Conservation (phyloP, 2,113 vertebrate species). For the Synodontis membranacea region DNA sequence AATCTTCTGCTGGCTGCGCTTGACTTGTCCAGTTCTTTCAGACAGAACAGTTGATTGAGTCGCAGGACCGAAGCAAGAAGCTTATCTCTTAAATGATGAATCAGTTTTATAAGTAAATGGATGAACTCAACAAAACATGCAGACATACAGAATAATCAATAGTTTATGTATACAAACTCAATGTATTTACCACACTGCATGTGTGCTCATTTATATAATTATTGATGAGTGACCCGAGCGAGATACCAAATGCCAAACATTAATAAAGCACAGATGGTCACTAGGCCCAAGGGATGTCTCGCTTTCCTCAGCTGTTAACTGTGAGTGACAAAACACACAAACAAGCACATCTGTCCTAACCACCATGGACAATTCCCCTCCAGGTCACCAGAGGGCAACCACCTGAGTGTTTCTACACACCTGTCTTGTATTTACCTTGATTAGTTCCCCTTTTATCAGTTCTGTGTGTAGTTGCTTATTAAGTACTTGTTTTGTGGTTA, state of each 20-base stretch:
- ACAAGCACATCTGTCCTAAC: background rate
- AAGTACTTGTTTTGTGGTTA: background rate
- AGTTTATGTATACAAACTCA: background rate
- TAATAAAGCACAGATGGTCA: conserved; percentile 45
- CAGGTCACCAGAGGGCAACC: background rate
- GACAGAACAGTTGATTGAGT: background rate
- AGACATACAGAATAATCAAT: background rate
- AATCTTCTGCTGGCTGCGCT: background rate
- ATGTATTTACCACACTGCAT: background rate
- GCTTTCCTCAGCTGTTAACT: conserved; percentile 8
- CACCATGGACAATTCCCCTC: background rate
- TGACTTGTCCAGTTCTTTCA: background rate
- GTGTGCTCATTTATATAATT: background rate
- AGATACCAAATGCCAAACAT: conserved; percentile 24
- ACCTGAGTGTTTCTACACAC: background rate
- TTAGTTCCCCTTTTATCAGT: background rate
- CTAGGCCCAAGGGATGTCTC: conserved; percentile 9
- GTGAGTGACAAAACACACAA: conserved; percentile 20
- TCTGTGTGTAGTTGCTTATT: background rate
- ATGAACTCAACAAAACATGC: background rate
- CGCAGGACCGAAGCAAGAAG: background rate
- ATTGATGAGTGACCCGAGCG: background rate
- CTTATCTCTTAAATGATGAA: background rate
- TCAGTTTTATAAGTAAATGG: background rate
- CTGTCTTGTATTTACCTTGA: background rate